Conservation (phyloP, 2,797 vertebrate genomes). For the Aphelocoma californica region DNA sequence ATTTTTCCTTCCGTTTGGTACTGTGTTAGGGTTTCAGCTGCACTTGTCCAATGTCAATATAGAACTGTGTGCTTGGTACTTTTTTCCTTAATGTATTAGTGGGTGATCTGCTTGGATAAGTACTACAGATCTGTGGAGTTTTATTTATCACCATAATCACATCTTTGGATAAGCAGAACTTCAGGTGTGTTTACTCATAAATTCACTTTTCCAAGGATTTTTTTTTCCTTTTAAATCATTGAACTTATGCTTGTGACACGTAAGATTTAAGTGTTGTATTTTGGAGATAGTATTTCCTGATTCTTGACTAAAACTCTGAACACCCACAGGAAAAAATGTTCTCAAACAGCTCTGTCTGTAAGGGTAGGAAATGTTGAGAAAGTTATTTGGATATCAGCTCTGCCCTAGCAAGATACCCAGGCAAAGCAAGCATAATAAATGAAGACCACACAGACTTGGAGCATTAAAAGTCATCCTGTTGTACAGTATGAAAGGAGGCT, state of each 20-base stretch:
- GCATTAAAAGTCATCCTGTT: not conserved
- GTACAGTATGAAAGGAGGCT: not conserved
- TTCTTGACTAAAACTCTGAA: not conserved
- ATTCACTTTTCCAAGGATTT: not conserved
- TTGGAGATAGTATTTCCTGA: conserved; percentile 10
- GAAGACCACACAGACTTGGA: not conserved
- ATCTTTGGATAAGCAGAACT: conserved; percentile 7
- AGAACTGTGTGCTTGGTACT: not conserved
- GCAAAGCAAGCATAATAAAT: not conserved
- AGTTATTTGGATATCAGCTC: not conserved
- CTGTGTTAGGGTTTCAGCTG: not conserved
- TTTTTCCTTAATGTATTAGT: not conserved
- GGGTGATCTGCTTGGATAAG: conserved; percentile 36
- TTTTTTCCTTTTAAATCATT: not conserved
- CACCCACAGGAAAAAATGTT: not conserved
- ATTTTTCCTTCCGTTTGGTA: conserved; percentile 31
- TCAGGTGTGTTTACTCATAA: not conserved
- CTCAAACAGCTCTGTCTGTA: not conserved
- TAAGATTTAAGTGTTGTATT: not conserved
- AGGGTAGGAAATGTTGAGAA: not conserved
- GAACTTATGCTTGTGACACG: not conserved
- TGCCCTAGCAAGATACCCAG: not conserved
- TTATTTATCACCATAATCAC: conserved; percentile 12
- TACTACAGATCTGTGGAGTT: not conserved
- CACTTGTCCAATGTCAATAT: conserved; percentile 37